Base-by-base conservation (phyloP, 2,113 vertebrate species). In the Vulpes lagopus region DNA sequence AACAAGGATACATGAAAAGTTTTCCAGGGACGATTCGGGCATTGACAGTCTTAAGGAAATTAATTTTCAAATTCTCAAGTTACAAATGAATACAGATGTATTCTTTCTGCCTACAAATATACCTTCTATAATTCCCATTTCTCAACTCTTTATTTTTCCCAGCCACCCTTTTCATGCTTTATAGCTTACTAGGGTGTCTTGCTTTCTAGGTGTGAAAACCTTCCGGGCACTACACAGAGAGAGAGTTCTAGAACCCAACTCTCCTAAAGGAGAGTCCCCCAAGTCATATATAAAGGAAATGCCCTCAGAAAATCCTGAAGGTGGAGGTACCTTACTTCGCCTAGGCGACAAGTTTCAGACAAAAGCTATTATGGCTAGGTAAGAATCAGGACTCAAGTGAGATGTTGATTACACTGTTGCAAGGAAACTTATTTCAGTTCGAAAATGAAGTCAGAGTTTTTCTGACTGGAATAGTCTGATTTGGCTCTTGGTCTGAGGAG, bases 41-140 rank as follows among this genome's bases (percentile, higher is more conserved):
- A 91, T 30, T 16, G 80, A 49, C 30, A 90, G 23, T 53, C 95
- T 95, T 92, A 49, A 96, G 62, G 25, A 51, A 84, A 67, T 83
- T 89, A 64, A 84, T 83, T 74, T 89, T 95, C 85, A 85, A n/a
- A 79, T 82, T n/a, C 17, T 51, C 43, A 67, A 43, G 17, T 67
- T 87, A 55, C 65, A n/a, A 3, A 19, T 69, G 32, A 35, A 69
- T 69, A 35, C 32, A 35, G 83, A 32, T 71, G n/a, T 60, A 32
- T 65, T 81, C 16, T 78, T 95, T 69, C 38, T 94, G 43, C 81
- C 51, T 60, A 25, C 76, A 35, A 73, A 85, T 43, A 62, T 25
- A 38, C 57, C 59, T 74, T 73, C 62, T 67, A 2, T 49, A 85
- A 12, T 67, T 62, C 69, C 78, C 14, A 53, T 25, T 91, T 87